These are phyloP conservation scores for Heterohyrax brucei DNA, from an alignment of 2,797 vertebrate genomes.

Conservation along the genomic window DNA sequence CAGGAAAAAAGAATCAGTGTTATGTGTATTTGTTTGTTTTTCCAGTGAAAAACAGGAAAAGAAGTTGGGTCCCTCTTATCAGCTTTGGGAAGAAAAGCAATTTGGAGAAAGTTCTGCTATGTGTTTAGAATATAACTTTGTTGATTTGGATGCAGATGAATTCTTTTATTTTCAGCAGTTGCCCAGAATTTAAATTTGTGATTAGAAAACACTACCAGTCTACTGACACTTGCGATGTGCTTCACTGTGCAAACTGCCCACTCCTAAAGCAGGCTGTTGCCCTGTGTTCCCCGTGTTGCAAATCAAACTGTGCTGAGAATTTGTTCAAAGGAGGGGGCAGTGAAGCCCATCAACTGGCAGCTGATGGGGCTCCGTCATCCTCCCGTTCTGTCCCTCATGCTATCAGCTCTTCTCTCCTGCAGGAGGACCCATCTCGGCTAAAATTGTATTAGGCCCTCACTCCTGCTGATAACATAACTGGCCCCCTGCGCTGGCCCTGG, in stretches of 20 bases:
- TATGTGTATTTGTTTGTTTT: background rate
- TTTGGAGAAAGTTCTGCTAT: background rate
- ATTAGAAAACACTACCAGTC: conserved; percentile 83
- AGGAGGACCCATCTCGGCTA: conserved; percentile 41
- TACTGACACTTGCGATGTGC: conserved; percentile 80
- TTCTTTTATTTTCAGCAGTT: conserved; percentile 68
- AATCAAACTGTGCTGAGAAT: conserved; percentile 54
- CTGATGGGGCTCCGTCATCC: conserved; percentile 83
- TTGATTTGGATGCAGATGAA: background rate
- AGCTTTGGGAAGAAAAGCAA: conserved; percentile 2
- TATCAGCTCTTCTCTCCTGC: conserved; percentile 65
- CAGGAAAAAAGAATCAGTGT: conserved; percentile 27
- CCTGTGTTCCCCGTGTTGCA: conserved; percentile 12
- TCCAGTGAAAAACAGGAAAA: conserved; percentile 43
- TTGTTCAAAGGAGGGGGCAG: background rate
- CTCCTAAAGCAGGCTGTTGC: conserved; percentile 55
- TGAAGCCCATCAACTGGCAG: conserved; percentile 66
- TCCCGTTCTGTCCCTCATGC: conserved; percentile 76
- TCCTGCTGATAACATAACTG: conserved; percentile 22
- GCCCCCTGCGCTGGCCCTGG: background rate
- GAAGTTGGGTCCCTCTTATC: conserved; percentile 47
- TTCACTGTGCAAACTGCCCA: conserved; percentile 68
- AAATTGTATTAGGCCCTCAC: conserved; percentile 17
- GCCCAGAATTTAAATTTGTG: conserved; percentile 81
- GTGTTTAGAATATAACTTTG: background rate